A percentile compares a stretch with the other conserved stretches of the same genome.
phyloP scores from a whole-genome alignment of 2,888 invertebrate genomes.

The Falcaria lacertinaria region DNA sequence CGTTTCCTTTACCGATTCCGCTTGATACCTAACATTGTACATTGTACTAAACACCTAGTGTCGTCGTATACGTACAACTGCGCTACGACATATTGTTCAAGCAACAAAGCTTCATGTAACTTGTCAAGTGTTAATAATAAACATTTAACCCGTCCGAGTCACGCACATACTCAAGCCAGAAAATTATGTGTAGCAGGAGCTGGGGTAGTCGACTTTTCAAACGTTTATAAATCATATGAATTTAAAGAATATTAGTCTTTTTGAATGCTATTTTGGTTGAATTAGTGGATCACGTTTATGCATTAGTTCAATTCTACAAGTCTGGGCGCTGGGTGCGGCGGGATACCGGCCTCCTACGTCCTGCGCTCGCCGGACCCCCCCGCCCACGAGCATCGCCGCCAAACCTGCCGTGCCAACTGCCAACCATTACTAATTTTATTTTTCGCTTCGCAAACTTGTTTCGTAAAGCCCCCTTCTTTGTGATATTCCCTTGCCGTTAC shows the following conservation, averaged over 20 bases:
- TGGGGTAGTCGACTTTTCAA: no score
- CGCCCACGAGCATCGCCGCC: constrained; percentile 58
- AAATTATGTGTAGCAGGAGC: no score
- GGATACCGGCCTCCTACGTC: no score
- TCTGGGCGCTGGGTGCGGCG: neutral
- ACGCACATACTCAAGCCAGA: no score
- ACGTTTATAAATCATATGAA: no score
- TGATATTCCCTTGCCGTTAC: constrained; percentile 23
- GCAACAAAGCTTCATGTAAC: neutral
- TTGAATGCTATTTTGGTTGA: no score
- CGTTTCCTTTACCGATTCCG: constrained; percentile 31
- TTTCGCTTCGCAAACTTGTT: constrained; percentile 61
- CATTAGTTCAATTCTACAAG: no score
- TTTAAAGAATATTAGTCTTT: no score
- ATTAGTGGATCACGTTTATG: no score
- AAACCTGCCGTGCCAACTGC: constrained; percentile 64
- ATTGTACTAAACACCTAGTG: neutral
- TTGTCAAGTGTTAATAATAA: neutral
- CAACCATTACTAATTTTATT: constrained; percentile 60
- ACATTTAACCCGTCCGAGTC: neutral
- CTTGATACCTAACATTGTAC: constrained; percentile 12
- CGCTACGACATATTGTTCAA: neutral
- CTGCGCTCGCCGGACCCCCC: constrained; percentile 35
- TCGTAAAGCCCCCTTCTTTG: constrained; percentile 42
- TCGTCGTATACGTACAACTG: neutral